phyloP scores from a whole-genome alignment of 1,140 invertebrate species.

The Drusus annulatus region DNA sequence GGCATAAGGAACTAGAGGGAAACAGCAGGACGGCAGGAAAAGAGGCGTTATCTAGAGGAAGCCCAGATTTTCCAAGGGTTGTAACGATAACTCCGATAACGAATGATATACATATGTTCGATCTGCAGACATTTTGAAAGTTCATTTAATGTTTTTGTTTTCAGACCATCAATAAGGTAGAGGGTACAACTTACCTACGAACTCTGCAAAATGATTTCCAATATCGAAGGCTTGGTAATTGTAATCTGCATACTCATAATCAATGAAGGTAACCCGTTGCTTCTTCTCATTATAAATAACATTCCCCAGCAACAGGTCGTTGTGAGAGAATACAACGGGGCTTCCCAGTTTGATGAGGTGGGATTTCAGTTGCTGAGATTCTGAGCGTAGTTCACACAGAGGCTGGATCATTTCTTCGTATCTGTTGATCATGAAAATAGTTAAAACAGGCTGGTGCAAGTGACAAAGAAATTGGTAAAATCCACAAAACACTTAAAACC shows the following conservation, averaged over 20 bases:
- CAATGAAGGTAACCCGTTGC: slow-evolving; percentile 91
- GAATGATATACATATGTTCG: no score
- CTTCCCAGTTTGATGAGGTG: slow-evolving; percentile 78
- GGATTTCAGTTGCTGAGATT: slow-evolving; percentile 79
- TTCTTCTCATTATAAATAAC: slow-evolving; percentile 86
- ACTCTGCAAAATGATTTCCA: slow-evolving; percentile 98
- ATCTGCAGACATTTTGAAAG: background rate
- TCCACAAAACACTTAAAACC: no score
- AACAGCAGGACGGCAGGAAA: no score
- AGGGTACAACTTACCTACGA: slow-evolving; percentile 82
- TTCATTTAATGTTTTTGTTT: slow-evolving; percentile 1
- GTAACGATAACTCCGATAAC: no score
- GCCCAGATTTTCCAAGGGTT: no score
- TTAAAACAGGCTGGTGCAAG: no score
- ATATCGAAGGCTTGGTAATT: slow-evolving; percentile 98
- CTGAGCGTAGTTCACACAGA: slow-evolving; percentile 77
- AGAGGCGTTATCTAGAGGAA: no score
- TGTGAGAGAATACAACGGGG: slow-evolving; percentile 97
- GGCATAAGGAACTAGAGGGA: no score
- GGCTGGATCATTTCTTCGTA: slow-evolving; percentile 79
- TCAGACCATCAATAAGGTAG: no score
- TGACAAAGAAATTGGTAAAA: no score
- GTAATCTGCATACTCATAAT: slow-evolving; percentile 95
- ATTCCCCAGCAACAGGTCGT: slow-evolving; percentile 96
- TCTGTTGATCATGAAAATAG: slow-evolving; percentile 70